phyloP scores from a whole-genome alignment of 2,888 invertebrate genomes.

The Cepaea hortensis region DNA sequence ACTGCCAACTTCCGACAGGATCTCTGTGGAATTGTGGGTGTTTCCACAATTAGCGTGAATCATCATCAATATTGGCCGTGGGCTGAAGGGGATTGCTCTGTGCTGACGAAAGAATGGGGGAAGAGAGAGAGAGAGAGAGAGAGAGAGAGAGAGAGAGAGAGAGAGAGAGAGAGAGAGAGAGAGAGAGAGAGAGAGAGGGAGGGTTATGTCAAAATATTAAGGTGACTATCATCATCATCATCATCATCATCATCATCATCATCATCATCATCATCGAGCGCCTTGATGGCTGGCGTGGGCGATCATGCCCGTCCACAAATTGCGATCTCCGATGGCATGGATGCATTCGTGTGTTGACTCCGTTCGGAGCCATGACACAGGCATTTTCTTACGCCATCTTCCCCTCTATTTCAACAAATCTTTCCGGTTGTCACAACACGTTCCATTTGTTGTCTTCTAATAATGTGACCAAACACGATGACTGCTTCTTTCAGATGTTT shows the following conservation, averaged over 20 bases:
- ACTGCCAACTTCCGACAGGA: neutral
- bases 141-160: slow-evolving; percentile 27
- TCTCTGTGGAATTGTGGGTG: neutral
- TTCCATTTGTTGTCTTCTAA: too few relatives aligned
- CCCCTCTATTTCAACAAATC: too few relatives aligned
- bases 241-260: neutral
- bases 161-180: neutral
- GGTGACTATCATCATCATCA: neutral
- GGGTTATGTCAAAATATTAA: neutral
- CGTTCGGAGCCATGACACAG: too few relatives aligned
- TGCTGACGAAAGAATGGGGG: neutral
- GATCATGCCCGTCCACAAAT: too few relatives aligned
- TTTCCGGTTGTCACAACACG: too few relatives aligned
- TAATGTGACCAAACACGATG: too few relatives aligned
- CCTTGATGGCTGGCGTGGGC: too few relatives aligned
- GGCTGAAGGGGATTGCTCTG: too few relatives aligned
- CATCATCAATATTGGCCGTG: neutral
- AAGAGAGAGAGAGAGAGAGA: slow-evolving; percentile 2
- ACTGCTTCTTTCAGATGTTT: too few relatives aligned
- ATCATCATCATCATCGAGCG: neutral
- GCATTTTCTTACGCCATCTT: too few relatives aligned
- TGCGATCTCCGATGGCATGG: too few relatives aligned
- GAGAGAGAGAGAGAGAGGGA: neutral
- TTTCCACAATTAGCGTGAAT: neutral
- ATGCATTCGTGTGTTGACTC: too few relatives aligned